Conservation (phyloP, 2,797 vertebrate species). For the Falco rusticolus region DNA sequence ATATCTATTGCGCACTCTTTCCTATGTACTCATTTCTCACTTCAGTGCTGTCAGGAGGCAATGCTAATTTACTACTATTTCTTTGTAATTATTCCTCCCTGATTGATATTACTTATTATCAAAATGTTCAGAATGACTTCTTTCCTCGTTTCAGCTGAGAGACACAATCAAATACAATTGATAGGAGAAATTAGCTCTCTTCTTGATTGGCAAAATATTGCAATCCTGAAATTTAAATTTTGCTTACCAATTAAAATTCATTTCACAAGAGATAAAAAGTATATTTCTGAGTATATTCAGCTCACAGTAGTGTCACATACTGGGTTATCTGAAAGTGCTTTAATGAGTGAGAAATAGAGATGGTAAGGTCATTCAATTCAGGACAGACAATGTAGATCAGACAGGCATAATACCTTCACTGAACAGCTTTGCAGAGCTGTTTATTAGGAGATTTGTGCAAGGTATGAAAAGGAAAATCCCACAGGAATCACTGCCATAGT, state of each 20-base stretch:
- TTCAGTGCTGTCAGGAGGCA: constrained; percentile 61
- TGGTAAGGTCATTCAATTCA: not conserved
- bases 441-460: not conserved
- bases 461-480: not conserved
- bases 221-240: constrained; percentile 46
- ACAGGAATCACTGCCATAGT: not conserved
- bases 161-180: constrained; percentile 50
- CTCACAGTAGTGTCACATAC: not conserved
- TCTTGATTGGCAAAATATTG: constrained; percentile 53
- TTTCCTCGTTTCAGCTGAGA: constrained; percentile 60
- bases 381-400: not conserved
- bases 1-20: constrained; percentile 4
- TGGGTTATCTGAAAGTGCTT: not conserved
- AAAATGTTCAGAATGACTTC: constrained; percentile 57
- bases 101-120: constrained; percentile 64
- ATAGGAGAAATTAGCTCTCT: constrained; percentile 55
- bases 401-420: not conserved
- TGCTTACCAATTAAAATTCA: not conserved
- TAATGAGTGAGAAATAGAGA: not conserved
- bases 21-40: constrained; percentile 66
- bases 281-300: constrained; percentile 12
- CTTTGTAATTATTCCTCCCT: constrained; percentile 67
- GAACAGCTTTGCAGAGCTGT: not conserved
- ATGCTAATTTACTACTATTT: constrained; percentile 58
- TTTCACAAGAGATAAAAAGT: not conserved